Percentiles rank a stretch among this genome's conserved stretches.
Conservation (phyloP, 2,113 vertebrate genomes). For the Zosterops borbonicus region DNA sequence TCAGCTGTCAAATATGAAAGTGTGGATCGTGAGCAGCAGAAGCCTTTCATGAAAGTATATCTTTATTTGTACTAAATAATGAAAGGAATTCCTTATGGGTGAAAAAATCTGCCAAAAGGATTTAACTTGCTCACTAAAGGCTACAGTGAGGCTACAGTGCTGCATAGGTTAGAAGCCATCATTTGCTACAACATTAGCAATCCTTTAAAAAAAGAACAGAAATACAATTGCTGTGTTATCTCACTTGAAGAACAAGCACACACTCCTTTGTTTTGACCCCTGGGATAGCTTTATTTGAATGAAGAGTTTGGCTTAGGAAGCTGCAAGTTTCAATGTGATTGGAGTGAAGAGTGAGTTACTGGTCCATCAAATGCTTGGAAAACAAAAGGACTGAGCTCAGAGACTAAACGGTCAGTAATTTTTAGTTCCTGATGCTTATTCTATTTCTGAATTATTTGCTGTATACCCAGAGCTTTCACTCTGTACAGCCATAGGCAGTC, state of each 20-base stretch:
- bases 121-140: slow-evolving; percentile 8
- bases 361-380: not conserved
- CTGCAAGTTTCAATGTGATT: not conserved
- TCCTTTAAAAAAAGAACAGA: not conserved
- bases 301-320: not conserved
- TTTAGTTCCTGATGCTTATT: not conserved
- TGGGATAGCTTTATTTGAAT: not conserved
- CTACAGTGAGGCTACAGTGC: not conserved
- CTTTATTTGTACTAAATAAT: slow-evolving; percentile 54
- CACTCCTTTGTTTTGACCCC: not conserved
- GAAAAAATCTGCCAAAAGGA: slow-evolving; percentile 34
- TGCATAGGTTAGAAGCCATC: not conserved
- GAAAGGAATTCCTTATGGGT: slow-evolving; percentile 43
- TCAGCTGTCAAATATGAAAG: slow-evolving; percentile 30
- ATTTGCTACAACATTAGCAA: not conserved
- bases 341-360: not conserved
- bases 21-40: not conserved
- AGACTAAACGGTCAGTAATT: not conserved
- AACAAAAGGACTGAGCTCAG: not conserved
- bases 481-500: not conserved
- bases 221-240: not conserved
- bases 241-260: not conserved
- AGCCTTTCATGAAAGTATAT: not conserved
- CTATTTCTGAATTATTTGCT: not conserved
- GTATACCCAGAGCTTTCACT: not conserved